Conservation (phyloP, 2,113 vertebrate species). For the Nycticorax nycticorax region DNA sequence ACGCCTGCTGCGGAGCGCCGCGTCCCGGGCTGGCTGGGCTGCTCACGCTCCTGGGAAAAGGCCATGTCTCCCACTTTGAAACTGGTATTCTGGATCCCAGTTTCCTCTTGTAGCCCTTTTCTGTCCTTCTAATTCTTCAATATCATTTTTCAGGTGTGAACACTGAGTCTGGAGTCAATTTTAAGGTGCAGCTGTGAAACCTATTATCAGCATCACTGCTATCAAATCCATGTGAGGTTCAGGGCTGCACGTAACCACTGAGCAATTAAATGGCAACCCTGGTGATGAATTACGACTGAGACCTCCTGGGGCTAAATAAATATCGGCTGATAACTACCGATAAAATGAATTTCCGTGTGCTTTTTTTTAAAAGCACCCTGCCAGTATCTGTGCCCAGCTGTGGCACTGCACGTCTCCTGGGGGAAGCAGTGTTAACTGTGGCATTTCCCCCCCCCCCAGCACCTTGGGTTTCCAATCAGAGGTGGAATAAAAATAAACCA, state of each 20-base stretch:
- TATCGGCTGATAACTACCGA: background rate
- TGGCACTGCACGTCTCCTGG: background rate
- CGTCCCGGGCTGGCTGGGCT: rapidly evolving
- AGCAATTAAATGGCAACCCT: conserved; percentile 40
- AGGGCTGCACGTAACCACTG: conserved; percentile 39
- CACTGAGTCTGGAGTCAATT: background rate
- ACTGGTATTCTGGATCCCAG: background rate
- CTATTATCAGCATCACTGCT: conserved; percentile 20
- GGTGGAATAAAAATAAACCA: background rate
- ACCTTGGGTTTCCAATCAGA: background rate
- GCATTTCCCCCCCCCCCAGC: background rate
- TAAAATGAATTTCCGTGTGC: conserved; percentile 15
- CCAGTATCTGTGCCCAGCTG: background rate
- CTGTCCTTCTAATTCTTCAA: background rate
- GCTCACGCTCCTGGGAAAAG: rapidly evolving
- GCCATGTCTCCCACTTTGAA: background rate
- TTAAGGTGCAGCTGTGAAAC: conserved; percentile 55
- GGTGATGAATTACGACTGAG: conserved; percentile 46
- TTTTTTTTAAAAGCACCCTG: background rate
- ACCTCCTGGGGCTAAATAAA: conserved; percentile 53
- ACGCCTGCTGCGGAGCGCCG: rapidly evolving
- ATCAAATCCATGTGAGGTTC: conserved; percentile 27
- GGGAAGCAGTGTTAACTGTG: background rate
- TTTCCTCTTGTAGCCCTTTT: background rate
- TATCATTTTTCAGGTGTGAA: conserved; percentile 10